Conservation (phyloP, 2,888 invertebrate genomes). For the Cephus sareptanus region DNA sequence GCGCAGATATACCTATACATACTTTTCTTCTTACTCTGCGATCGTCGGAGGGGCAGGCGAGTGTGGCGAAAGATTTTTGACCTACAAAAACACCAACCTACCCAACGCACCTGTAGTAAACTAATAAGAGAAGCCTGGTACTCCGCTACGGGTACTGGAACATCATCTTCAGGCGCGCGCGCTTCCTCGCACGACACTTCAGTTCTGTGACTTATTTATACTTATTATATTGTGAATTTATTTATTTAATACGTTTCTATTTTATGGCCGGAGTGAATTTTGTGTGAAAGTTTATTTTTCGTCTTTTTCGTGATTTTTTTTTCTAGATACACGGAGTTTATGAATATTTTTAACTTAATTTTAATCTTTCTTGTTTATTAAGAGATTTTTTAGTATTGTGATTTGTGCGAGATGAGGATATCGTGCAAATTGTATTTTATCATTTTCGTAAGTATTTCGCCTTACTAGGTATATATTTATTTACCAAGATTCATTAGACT, state of each 20-base stretch:
- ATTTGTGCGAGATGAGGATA: not conserved
- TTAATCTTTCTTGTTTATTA: not conserved
- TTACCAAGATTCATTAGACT: not conserved
- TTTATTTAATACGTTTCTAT: not conserved
- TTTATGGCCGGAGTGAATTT: not conserved
- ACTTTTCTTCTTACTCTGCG: conserved; percentile 10
- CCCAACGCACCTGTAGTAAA: not conserved
- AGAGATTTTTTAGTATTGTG: not conserved
- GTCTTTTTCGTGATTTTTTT: not conserved
- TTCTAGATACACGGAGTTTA: not conserved
- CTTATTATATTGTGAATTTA: not conserved
- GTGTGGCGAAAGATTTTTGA: conserved; percentile 46
- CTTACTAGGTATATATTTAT: not conserved
- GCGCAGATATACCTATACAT: not conserved
- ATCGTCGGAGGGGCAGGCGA: not conserved
- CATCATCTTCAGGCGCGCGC: not conserved
- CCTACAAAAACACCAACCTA: conserved; percentile 42
- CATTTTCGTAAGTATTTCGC: not conserved
- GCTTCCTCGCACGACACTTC: not conserved
- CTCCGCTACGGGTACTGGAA: not conserved
- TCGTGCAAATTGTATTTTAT: not conserved
- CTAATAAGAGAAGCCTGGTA: conserved; percentile 9
- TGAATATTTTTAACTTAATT: not conserved
- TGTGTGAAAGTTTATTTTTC: not conserved
- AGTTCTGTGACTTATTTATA: not conserved